Conservation (phyloP, 2,888 invertebrate genomes). For the Drosophila falleni region DNA sequence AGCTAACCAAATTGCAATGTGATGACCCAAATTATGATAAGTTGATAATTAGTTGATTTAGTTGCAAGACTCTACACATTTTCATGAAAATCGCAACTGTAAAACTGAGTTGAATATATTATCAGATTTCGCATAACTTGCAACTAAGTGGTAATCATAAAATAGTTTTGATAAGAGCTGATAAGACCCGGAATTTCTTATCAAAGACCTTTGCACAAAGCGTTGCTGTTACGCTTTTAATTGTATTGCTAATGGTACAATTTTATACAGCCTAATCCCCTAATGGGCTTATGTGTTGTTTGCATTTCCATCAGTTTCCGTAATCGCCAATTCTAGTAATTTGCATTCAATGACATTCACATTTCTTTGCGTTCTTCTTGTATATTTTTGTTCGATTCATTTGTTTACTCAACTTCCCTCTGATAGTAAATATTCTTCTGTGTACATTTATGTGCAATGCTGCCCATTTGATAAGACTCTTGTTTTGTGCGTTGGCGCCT, state of each 20-base stretch:
- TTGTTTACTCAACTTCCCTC: slow-evolving; percentile 7
- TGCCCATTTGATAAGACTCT: slow-evolving; percentile 51
- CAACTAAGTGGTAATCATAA: not conserved
- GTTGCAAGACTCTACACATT: not conserved
- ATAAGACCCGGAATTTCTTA: slow-evolving; percentile 46
- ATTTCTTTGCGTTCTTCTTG: not conserved
- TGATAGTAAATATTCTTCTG: not conserved
- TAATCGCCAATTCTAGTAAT: slow-evolving; percentile 11
- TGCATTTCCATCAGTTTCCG: not conserved
- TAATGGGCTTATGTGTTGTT: slow-evolving; percentile 20
- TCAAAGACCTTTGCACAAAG: slow-evolving; percentile 7
- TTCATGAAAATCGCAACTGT: not conserved
- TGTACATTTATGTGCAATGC: not conserved
- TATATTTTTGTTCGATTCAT: slow-evolving; percentile 1
- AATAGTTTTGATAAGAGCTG: slow-evolving; percentile 50
- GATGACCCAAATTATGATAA: not conserved
- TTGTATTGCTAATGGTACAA: slow-evolving; percentile 5
- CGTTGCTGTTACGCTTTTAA: slow-evolving; percentile 2
- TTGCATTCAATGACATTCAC: slow-evolving; percentile 14
- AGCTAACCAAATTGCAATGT: not conserved
- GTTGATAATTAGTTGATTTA: not conserved
- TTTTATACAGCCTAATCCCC: not conserved
- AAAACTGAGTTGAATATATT: not conserved
- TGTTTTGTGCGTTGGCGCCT: slow-evolving; percentile 28
- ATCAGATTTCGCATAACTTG: slow-evolving; percentile 15